A percentile compares a stretch with the other conserved stretches of the same genome.
These are phyloP conservation scores for Grus americana DNA, from an alignment of 2,113 vertebrate species.

Conservation along the genomic window DNA sequence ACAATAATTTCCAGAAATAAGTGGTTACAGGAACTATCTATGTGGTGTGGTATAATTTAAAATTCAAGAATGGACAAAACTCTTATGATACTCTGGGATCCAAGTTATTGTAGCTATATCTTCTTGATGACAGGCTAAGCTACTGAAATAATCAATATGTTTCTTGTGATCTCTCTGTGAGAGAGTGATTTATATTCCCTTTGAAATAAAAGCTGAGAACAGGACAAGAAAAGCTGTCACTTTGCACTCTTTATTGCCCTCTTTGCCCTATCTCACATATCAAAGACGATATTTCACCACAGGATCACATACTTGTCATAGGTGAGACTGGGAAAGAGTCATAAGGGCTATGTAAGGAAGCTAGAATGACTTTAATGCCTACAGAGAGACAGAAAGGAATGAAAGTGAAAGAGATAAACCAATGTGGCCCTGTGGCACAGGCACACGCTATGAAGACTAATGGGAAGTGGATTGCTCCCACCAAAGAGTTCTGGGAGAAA, in stretches of 20 bases:
- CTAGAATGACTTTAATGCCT: not conserved
- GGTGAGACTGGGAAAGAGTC: not conserved
- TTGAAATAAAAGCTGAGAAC: slow-evolving; percentile 28
- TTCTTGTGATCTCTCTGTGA: slow-evolving; percentile 22
- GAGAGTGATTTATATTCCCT: slow-evolving; percentile 15
- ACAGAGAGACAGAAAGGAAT: not conserved
- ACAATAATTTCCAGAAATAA: not conserved
- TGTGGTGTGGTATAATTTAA: not conserved
- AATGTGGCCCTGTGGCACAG: not conserved
- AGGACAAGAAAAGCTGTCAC: not conserved
- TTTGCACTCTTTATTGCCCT: slow-evolving; percentile 34
- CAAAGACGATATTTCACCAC: slow-evolving; percentile 24
- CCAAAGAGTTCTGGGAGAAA: not conserved
- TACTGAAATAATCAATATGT: slow-evolving; percentile 31
- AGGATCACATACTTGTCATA: not conserved
- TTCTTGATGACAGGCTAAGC: not conserved
- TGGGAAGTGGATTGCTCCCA: not conserved
- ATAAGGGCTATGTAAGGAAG: not conserved
- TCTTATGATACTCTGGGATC: not conserved
- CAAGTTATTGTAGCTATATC: not conserved
- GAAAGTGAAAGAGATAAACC: not conserved
- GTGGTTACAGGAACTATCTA: not conserved
- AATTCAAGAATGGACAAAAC: not conserved
- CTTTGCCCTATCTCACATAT: slow-evolving; percentile 7
- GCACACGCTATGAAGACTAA: not conserved